Evolutionary conservation across 2,888 invertebrate genomes (phyloP).

Genomic region (Drosophila algonquin): DNA sequence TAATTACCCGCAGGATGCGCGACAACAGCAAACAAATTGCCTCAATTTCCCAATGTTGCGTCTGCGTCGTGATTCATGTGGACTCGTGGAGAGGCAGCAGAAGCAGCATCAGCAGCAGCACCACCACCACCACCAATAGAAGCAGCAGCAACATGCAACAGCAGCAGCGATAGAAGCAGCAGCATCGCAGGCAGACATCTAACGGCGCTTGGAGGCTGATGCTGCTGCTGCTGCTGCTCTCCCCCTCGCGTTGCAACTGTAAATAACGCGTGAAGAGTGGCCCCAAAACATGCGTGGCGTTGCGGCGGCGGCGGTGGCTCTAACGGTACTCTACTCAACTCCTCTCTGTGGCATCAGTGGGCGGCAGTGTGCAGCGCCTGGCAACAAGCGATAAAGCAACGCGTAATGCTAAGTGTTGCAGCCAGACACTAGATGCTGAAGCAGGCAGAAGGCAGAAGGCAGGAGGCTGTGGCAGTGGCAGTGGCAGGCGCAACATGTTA

Average conservation of each 20-base stretch:
- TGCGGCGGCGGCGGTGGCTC: slow-evolving; percentile 62
- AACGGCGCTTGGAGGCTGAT: slow-evolving; percentile 56
- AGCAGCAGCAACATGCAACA: slow-evolving; percentile 7
- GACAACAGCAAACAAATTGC: slow-evolving; percentile 80
- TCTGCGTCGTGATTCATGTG: slow-evolving; percentile 78
- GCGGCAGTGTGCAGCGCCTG: slow-evolving; percentile 71
- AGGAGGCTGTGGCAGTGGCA: neutral
- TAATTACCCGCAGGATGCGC: slow-evolving; percentile 81
- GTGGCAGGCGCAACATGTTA: slow-evolving; percentile 63
- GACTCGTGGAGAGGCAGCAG: slow-evolving; percentile 70
- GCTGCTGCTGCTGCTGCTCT: slow-evolving; percentile 33
- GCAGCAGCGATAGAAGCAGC: slow-evolving; percentile 14
- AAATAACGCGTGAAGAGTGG: slow-evolving; percentile 77
- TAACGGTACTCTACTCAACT: slow-evolving; percentile 58
- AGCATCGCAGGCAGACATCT: slow-evolving; percentile 61
- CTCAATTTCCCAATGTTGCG: slow-evolving; percentile 79
- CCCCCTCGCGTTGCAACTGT: slow-evolving; percentile 69
- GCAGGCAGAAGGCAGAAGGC: neutral
- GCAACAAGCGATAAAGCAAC: slow-evolving; percentile 81
- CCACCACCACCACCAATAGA: slow-evolving; percentile 16
- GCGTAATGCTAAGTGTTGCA: slow-evolving; percentile 70
- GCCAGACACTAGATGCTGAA: slow-evolving; percentile 63
- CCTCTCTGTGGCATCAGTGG: slow-evolving; percentile 53
- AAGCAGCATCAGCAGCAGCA: slow-evolving; percentile 45
- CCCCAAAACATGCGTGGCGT: slow-evolving; percentile 73